These are phyloP conservation scores for Nesogale talazaci DNA, from an alignment of 2,113 vertebrate species.

Conservation along the genomic window DNA sequence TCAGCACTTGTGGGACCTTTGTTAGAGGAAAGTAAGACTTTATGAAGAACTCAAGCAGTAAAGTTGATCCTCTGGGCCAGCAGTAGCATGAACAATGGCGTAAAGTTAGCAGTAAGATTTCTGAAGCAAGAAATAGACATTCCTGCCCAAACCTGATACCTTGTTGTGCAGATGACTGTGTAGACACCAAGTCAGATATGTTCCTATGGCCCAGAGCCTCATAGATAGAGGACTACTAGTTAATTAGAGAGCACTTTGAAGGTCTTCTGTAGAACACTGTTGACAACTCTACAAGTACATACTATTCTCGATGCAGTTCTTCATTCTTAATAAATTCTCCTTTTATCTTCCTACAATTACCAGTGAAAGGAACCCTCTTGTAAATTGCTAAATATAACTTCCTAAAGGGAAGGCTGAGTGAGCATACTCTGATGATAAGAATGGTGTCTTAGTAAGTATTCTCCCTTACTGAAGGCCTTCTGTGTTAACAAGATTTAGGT, in stretches of 20 bases:
- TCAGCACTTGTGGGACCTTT: conserved; percentile 37
- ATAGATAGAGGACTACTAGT: neutral
- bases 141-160: neutral
- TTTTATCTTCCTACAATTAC: neutral
- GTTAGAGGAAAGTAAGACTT: neutral
- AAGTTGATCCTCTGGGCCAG: neutral
- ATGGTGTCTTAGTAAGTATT: neutral
- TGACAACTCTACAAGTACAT: neutral
- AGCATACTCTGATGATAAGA: neutral
- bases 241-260: neutral
- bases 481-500: neutral
- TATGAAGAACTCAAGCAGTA: neutral
- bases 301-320: neutral
- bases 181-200: neutral
- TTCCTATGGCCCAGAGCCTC: neutral
- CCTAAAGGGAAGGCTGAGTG: neutral
- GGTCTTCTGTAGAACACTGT: neutral
- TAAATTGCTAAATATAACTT: neutral
- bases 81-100: neutral
- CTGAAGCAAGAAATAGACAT: neutral
- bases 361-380: neutral
- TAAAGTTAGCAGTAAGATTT: neutral
- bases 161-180: neutral
- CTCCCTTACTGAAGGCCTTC: neutral
- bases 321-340: conserved; percentile 2